Percentiles rank a stretch among this genome's conserved stretches.
Evolutionary conservation across 2,113 vertebrate species (phyloP).

Genomic region (Sinocyclocheilus anophthalmus): DNA sequence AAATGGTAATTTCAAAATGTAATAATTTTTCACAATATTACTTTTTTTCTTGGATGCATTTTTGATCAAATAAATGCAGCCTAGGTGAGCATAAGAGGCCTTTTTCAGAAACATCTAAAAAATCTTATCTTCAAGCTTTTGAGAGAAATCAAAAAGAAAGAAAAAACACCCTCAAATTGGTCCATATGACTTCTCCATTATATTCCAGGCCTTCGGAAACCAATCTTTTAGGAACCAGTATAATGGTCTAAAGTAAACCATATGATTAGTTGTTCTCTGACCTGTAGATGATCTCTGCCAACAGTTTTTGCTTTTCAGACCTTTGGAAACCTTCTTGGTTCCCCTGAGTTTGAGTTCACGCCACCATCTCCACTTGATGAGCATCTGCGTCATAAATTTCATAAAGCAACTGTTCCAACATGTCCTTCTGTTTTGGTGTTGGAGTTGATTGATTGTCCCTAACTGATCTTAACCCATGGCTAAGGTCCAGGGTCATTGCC

Average conservation of each 20-base stretch:
- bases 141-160: neutral
- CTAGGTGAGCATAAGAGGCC: neutral
- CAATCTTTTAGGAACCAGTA: neutral
- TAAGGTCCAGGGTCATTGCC: conserved; percentile 67
- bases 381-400: neutral
- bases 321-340: neutral
- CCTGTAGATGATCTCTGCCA: neutral
- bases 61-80: neutral
- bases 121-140: neutral
- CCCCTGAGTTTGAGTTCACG: neutral
- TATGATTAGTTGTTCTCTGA: neutral
- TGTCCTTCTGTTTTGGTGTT: conserved; percentile 56
- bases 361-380: neutral
- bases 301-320: neutral
- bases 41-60: neutral
- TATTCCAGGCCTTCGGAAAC: neutral
- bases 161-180: neutral
- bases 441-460: conserved; percentile 71
- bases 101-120: neutral
- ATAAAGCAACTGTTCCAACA: neutral
- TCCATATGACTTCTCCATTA: neutral
- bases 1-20: neutral
- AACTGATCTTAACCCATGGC: conserved; percentile 54
- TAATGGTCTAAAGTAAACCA: neutral
- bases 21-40: neutral